Conservation (phyloP, 2,888 invertebrate genomes). For the Dryobotodes eremita region DNA sequence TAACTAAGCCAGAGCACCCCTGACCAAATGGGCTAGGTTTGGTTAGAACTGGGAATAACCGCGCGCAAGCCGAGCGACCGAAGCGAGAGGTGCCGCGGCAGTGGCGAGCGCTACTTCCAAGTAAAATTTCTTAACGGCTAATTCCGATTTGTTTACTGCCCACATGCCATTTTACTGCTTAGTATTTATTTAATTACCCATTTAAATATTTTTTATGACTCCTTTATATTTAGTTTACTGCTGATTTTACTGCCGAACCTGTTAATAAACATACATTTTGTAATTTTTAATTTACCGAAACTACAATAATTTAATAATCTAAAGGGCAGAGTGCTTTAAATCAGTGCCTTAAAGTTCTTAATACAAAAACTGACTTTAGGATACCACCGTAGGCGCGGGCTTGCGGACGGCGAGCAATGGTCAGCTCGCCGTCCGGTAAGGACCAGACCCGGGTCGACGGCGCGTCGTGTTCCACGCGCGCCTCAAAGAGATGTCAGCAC, state of each 20-base stretch:
- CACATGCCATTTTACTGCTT: background rate
- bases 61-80: background rate
- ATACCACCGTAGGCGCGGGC: too few species aligned
- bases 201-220: background rate
- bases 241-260: background rate
- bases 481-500: too few species aligned
- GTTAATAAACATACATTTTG: background rate
- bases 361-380: too few species aligned
- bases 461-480: too few species aligned
- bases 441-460: too few species aligned
- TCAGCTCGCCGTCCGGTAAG: too few species aligned
- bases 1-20: background rate
- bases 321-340: background rate
- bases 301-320: background rate
- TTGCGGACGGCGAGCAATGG: too few species aligned
- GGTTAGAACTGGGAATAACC: background rate
- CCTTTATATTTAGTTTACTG: background rate
- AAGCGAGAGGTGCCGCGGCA: background rate
- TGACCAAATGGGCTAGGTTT: background rate
- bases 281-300: background rate
- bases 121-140: background rate
- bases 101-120: background rate
- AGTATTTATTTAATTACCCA: background rate
- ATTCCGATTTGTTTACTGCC: background rate
- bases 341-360: background rate